These are phyloP conservation scores for Empis stercorea DNA, from an alignment of 2,888 invertebrate genomes.

Conservation along the genomic window DNA sequence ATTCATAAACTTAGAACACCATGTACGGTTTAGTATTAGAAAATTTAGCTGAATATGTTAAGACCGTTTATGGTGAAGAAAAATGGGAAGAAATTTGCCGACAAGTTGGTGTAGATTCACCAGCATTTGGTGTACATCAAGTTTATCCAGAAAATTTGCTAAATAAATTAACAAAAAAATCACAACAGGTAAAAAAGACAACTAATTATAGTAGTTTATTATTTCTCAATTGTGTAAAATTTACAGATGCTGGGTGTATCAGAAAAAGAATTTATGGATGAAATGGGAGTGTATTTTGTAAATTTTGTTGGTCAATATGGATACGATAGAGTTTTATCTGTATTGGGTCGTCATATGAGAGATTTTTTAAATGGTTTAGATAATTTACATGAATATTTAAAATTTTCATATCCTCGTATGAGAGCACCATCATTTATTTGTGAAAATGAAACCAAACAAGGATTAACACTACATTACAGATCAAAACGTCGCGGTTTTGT, in stretches of 20 bases:
- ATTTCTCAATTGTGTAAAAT: neutral
- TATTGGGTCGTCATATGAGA: constrained; percentile 83
- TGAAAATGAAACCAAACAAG: constrained; percentile 86
- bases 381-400: constrained; percentile 92
- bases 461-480: constrained; percentile 84
- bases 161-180: constrained; percentile 69
- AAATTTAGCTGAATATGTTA: constrained; percentile 85
- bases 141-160: constrained; percentile 86
- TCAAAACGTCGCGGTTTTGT: constrained; percentile 89
- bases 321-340: constrained; percentile 81
- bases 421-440: constrained; percentile 93
- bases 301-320: constrained; percentile 89
- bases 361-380: constrained; percentile 94
- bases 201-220: neutral
- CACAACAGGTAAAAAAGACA: constrained; percentile 54
- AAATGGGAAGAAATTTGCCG: constrained; percentile 85
- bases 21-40: constrained; percentile 97
- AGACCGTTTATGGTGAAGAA: constrained; percentile 85
- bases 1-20: constrained; percentile 4
- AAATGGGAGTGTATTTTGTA: constrained; percentile 89
- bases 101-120: constrained; percentile 73
- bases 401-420: constrained; percentile 85
- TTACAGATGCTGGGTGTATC: constrained; percentile 69
- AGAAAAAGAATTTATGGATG: constrained; percentile 82
- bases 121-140: constrained; percentile 80